Conservation (phyloP, 1,140 invertebrate genomes). For the Aphaenogaster floridana region DNA sequence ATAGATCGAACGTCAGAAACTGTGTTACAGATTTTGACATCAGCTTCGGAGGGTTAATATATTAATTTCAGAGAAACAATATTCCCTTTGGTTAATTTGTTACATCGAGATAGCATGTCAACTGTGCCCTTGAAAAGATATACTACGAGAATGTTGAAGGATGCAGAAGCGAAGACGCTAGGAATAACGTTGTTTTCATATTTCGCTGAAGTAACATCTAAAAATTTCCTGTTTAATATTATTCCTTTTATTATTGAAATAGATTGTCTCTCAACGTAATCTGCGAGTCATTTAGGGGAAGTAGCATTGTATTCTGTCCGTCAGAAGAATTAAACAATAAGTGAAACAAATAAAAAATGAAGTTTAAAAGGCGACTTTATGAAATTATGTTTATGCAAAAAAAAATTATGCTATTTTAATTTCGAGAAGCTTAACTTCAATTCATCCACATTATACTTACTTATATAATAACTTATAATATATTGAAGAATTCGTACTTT, state of each 20-base stretch:
- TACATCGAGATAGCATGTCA: not conserved
- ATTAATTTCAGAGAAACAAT: not conserved
- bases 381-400: not conserved
- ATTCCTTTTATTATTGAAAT: conserved; percentile 1
- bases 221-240: not conserved
- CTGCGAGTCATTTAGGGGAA: not conserved
- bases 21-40: too few relatives aligned
- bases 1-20: too few relatives aligned
- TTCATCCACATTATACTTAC: not conserved
- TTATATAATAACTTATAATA: too few relatives aligned
- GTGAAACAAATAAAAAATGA: not conserved
- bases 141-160: not conserved
- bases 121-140: not conserved
- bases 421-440: not conserved
- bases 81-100: not conserved
- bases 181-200: not conserved
- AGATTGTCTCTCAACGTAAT: not conserved
- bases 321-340: not conserved
- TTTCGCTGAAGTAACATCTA: not conserved
- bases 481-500: not conserved
- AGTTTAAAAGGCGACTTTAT: not conserved
- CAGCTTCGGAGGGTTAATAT: not conserved
- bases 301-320: not conserved
- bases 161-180: not conserved
- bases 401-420: not conserved